Base-by-base conservation (phyloP, 2,888 invertebrate species). In the Lycocerus yunnanus region DNA sequence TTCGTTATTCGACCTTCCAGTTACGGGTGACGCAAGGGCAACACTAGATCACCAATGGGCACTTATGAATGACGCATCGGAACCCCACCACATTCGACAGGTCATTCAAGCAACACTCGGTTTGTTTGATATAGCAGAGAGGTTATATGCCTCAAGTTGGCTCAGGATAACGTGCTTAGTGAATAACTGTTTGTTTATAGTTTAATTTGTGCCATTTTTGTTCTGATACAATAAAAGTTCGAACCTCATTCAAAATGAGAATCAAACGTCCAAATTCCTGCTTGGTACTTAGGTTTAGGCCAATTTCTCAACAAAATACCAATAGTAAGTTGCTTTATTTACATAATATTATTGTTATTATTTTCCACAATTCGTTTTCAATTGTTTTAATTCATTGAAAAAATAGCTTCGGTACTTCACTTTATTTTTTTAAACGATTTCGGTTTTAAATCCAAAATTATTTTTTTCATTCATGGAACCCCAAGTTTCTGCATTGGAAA, bases 211-310 rank as follows among this genome's bases (percentile, higher is more conserved):
- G 68, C 68, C 27, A 63, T 67, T 72, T 20, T 27, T 61, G 15
- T 60, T 60, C n/a, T n/a, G 63, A 63, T 70, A 65, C n/a, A 20
- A 18, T 66, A 65, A 13, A 59, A 13, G 15, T 68, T 58, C 11
- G 15, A 6, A 63, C 3, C 27, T 43, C 15, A 24, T 24, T 18
- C 10, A 69, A 71, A 63, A 92, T 92, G 91, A 90, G 91, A 88
- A 89, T 91, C 84, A 92, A 91, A 88, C 89, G 91, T 86, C 90
- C 90, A 85, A 90, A 90, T 80, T 90, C 91, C 81, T 92, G 91
- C 85, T 88, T 92, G 81, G 90, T 92, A 80, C 87, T 92, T 73
- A 88, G 90, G 83, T 90, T 91, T 82, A 89, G 90, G 84, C 91
- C 91, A 15, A 83, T 90, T 76, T 88, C 85, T 73, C 84, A 85